Evolutionary conservation across 1,140 invertebrate species (phyloP), one percentile per base, ranked within the genome.

Genomic region (Physella acuta): DNA sequence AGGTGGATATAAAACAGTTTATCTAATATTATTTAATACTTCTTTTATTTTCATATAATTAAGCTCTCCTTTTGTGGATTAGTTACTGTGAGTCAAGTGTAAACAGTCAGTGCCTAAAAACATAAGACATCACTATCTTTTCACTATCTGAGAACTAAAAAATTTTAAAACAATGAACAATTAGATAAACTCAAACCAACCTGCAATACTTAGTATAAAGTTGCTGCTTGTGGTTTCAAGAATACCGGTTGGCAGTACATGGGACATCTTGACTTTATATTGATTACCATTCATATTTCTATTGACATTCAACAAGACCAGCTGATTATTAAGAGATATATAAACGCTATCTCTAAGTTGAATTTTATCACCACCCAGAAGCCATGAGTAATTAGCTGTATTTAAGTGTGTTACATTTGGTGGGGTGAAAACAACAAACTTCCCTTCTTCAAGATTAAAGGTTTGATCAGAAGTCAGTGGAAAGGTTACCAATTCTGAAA

Each of bases 361-460:
- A 37, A 65, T 33, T 31, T 1, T 14, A n/a, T 3, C 49, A 52
- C 36, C 62, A 65, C 36, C 34, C 44, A 28, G 62, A 14, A 33
- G 26, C 62, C 62, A 65, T 17, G 17, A 65, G 26, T 1, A 5
- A 24, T 8, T 34, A 8, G 11, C 20, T 65, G 26, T 8, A 16
- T 58, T 5, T 34, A 65, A 11, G 53, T 65, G 44, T 2, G 62
- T 52, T 53, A 65, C 33, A 20, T 65, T 26, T 37, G 30, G 44
- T 28, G 36, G 28, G 2, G 20, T 8, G 1, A 65, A 28, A 52
- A 65, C 26, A 17, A 49, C n/a, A 53, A 53, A 52, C 44, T 52
- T 65, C 14, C 51, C 51, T 34, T 20, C 49, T 44, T 65, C 11
- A 1, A 65, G 39, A 14, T 1, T 52, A 16, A 65, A 30, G 20